Percentiles rank a stretch among this genome's conserved stretches.
Evolutionary conservation across 2,113 vertebrate genomes (phyloP).

Genomic region (Acinonyx jubatus): DNA sequence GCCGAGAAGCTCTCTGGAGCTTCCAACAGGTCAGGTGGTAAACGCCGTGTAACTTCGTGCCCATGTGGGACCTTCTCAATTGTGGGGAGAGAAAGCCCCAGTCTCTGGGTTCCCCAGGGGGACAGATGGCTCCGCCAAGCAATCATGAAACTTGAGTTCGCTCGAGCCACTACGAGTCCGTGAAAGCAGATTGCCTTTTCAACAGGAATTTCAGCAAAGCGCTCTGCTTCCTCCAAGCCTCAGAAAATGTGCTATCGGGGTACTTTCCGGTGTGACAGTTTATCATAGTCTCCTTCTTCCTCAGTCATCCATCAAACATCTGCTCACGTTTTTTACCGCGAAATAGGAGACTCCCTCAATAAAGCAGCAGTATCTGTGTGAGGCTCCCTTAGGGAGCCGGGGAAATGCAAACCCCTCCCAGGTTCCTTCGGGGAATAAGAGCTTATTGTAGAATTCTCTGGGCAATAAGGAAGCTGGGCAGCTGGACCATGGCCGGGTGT

Average conservation of each 20-base stretch:
- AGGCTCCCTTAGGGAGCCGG: not conserved
- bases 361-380: not conserved
- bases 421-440: not conserved
- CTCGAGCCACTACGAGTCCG: not conserved
- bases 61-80: too few relatives aligned
- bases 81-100: not conserved
- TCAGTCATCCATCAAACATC: not conserved
- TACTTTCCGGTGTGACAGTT: not conserved
- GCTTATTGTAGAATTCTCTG: not conserved
- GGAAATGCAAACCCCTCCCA: not conserved
- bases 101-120: accelerated
- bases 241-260: accelerated
- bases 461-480: not conserved
- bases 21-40: not conserved
- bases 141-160: not conserved
- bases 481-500: not conserved
- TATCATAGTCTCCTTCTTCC: not conserved
- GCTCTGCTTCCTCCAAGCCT: not conserved
- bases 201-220: not conserved
- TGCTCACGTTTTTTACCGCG: not conserved
- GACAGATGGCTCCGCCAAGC: not conserved
- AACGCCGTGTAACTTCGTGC: not conserved
- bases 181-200: not conserved
- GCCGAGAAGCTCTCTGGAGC: too few relatives aligned
- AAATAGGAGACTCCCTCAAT: constrained; percentile 37